A percentile compares a stretch with the other conserved stretches of the same genome.
These are phyloP conservation scores for Astur gentilis DNA, from an alignment of 2,113 vertebrate species.

Conservation along the genomic window DNA sequence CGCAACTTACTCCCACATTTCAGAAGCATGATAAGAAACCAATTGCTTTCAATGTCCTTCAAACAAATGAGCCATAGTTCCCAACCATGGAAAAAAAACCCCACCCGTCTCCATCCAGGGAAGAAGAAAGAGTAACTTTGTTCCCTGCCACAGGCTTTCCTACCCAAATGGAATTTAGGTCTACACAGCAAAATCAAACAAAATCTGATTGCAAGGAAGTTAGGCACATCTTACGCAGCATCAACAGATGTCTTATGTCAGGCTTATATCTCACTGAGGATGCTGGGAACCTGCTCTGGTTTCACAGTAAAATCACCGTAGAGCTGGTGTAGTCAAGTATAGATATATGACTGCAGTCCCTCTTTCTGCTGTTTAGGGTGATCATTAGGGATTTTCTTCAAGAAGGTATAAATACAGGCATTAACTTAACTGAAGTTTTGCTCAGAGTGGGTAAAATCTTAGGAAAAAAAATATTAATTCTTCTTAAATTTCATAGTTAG, in stretches of 20 bases:
- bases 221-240: neutral
- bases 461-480: neutral
- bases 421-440: neutral
- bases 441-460: neutral
- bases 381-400: neutral
- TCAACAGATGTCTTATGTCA: neutral
- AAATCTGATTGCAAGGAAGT: neutral
- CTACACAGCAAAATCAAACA: neutral
- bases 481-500: neutral
- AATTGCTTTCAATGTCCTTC: neutral
- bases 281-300: neutral
- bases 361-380: neutral
- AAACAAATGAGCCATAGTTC: conserved; percentile 6
- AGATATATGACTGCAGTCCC: neutral
- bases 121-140: neutral
- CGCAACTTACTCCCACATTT: neutral
- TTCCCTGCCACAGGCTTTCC: neutral
- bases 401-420: neutral
- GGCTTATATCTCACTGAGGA: neutral
- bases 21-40: neutral
- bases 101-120: neutral
- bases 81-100: neutral
- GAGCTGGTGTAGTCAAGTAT: neutral
- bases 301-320: neutral
- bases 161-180: neutral